A percentile compares a stretch with the other conserved stretches of the same genome.
phyloP scores from a whole-genome alignment of 2,113 vertebrate species.

The Dasyornis broadbenti region DNA sequence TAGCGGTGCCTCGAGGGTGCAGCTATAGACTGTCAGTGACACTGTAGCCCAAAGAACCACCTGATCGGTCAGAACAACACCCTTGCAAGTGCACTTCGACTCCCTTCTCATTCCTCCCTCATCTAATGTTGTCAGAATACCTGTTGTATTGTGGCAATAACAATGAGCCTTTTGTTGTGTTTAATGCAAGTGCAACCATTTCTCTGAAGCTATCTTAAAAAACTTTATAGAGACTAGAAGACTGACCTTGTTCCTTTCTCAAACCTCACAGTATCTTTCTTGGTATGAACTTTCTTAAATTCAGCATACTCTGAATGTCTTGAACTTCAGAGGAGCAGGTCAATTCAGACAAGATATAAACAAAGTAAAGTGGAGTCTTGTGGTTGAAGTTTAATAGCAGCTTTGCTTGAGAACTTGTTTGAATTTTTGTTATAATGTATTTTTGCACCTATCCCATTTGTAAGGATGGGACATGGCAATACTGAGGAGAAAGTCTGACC shows the following conservation, averaged over 20 bases:
- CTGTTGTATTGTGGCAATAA: neutral
- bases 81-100: rapidly evolving
- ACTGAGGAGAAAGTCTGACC: neutral
- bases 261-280: neutral
- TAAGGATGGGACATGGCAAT: neutral
- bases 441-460: neutral
- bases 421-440: neutral
- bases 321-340: neutral
- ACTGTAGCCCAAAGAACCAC: neutral
- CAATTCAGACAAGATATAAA: neutral
- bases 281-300: neutral
- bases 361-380: neutral
- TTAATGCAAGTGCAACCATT: neutral
- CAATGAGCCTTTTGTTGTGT: neutral
- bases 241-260: neutral
- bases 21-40: neutral
- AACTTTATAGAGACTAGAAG: neutral
- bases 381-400: neutral
- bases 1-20: rapidly evolving
- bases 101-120: neutral
- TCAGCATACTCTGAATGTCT: neutral
- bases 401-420: neutral
- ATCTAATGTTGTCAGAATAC: neutral
- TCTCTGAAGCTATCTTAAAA: neutral
- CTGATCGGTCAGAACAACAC: neutral